Evolutionary conservation across 1,140 invertebrate genomes (phyloP).

Genomic region (Drosophila lacertosa): DNA sequence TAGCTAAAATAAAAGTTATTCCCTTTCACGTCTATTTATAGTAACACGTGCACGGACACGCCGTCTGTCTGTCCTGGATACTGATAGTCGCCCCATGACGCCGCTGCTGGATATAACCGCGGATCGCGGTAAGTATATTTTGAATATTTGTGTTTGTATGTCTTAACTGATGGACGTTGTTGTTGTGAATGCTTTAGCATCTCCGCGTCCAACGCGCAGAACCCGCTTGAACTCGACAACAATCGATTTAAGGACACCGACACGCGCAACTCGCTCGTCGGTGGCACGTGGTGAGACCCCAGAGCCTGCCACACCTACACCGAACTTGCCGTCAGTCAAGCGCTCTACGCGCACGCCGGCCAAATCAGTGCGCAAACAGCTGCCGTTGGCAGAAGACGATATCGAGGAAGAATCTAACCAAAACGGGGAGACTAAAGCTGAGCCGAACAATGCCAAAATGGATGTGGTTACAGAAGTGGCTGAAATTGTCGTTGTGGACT

Average conservation of each 20-base stretch:
- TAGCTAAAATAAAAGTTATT: background rate
- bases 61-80: constrained; percentile 52
- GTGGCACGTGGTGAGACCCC: constrained; percentile 61
- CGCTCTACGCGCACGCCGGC: constrained; percentile 43
- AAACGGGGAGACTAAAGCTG: background rate
- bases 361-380: constrained; percentile 43
- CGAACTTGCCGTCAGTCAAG: constrained; percentile 32
- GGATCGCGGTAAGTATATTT: constrained; percentile 52
- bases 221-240: constrained; percentile 63
- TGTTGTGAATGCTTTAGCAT: constrained; percentile 33
- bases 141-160: background rate
- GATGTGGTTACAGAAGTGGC: background rate
- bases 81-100: constrained; percentile 63
- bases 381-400: constrained; percentile 39
- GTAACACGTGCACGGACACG: constrained; percentile 72
- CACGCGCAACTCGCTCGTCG: constrained; percentile 46
- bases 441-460: background rate
- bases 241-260: constrained; percentile 56
- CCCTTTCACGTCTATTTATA: constrained; percentile 2
- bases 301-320: constrained; percentile 42
- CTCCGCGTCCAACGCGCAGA: constrained; percentile 55
- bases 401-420: background rate
- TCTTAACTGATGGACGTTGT: background rate
- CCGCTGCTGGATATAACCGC: constrained; percentile 49
- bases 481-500: constrained; percentile 1